These are phyloP conservation scores for Diarsia brunnea DNA, from an alignment of 2,888 invertebrate genomes.

Conservation along the genomic window DNA sequence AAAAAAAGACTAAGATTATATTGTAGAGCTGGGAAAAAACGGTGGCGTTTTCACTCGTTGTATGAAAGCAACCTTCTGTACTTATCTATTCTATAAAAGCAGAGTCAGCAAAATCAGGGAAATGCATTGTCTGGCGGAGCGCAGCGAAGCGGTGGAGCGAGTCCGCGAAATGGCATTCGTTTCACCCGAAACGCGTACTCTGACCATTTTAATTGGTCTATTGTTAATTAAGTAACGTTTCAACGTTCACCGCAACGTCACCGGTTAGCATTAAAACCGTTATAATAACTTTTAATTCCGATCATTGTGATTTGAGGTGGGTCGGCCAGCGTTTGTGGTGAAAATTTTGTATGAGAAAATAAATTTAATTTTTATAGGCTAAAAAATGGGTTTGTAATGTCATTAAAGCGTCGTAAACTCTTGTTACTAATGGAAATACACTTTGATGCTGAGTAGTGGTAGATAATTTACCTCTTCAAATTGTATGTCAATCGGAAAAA, in stretches of 20 bases:
- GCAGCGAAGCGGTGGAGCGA: constrained; percentile 76
- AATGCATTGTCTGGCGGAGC: constrained; percentile 85
- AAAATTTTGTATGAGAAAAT: constrained; percentile 11
- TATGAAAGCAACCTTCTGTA: constrained; percentile 26
- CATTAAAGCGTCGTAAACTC: neutral
- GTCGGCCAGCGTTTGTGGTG: constrained; percentile 13
- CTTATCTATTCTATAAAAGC: constrained; percentile 71
- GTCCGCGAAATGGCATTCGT: constrained; percentile 83
- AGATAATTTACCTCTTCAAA: neutral
- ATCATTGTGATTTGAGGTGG: constrained; percentile 66
- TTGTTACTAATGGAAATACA: neutral
- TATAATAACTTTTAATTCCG: constrained; percentile 78
- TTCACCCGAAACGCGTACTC: constrained; percentile 82
- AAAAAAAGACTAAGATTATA: too few species aligned
- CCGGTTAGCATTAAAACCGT: constrained; percentile 80
- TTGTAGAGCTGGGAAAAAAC: neutral
- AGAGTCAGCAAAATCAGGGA: constrained; percentile 86
- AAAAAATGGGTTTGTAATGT: neutral
- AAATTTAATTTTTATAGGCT: neutral
- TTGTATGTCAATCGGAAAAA: constrained; percentile 1
- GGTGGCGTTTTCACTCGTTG: neutral
- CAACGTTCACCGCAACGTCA: constrained; percentile 83
- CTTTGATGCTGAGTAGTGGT: neutral
- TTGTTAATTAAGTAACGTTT: constrained; percentile 90
- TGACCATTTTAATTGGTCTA: constrained; percentile 89